Conservation (phyloP, 2,113 vertebrate species). For the Pseudopipra pipra region DNA sequence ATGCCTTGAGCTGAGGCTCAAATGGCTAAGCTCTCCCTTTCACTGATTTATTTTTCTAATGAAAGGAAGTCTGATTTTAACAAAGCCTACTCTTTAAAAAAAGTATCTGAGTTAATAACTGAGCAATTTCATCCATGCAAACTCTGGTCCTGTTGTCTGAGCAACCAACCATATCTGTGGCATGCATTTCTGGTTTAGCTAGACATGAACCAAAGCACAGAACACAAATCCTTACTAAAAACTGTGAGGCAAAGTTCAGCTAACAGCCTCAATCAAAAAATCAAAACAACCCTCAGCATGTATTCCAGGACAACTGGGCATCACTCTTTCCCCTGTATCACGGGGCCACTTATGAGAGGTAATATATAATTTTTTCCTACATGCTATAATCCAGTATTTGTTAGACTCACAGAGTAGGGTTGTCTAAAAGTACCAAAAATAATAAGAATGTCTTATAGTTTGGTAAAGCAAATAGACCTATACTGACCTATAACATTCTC, state of each 20-base stretch:
- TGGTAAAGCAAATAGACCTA: neutral
- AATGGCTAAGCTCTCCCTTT: neutral
- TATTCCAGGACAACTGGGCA: neutral
- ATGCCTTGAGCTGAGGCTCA: neutral
- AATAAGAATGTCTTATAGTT: neutral
- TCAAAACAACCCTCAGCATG: neutral
- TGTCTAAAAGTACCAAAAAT: neutral
- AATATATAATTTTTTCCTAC: neutral
- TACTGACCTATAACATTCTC: neutral
- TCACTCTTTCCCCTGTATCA: neutral
- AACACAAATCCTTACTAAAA: neutral
- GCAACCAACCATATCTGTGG: neutral
- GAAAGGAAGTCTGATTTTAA: slow-evolving; percentile 9
- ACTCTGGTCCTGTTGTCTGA: neutral
- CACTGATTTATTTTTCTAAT: neutral
- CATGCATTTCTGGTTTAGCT: neutral
- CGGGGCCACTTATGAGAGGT: neutral
- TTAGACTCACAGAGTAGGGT: neutral
- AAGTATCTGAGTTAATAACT: neutral
- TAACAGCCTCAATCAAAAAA: neutral
- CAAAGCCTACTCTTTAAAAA: neutral
- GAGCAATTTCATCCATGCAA: neutral
- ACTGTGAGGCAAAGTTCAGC: neutral
- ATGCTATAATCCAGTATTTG: neutral
- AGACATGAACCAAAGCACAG: neutral